Percentiles rank a stretch among this genome's conserved stretches.
phyloP scores from a whole-genome alignment of 2,888 invertebrate species.

The Cerastoderma edule region DNA sequence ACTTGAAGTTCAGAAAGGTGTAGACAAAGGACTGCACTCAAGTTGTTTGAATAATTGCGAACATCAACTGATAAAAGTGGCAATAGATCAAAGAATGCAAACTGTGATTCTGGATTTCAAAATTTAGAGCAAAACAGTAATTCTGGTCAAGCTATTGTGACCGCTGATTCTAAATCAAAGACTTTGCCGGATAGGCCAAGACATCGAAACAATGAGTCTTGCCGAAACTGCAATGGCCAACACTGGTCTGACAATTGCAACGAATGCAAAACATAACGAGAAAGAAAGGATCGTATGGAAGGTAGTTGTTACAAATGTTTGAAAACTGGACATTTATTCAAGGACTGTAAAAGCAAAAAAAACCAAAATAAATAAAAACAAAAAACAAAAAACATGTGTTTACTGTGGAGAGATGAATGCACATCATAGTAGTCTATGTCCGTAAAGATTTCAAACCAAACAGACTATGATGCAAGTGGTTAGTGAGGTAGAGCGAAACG shows the following conservation, averaged over 20 bases:
- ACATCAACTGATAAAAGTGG: background rate
- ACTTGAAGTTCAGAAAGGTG: slow-evolving; percentile 15
- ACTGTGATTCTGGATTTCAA: background rate
- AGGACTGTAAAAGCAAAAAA: background rate
- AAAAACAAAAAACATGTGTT: slow-evolving; percentile 1
- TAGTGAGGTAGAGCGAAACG: background rate
- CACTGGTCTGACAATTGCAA: slow-evolving; percentile 9
- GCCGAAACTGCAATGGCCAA: background rate
- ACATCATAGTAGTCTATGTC: slow-evolving; percentile 18
- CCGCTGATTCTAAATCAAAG: background rate
- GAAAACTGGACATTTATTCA: slow-evolving; percentile 13
- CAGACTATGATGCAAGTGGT: background rate
- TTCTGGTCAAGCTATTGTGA: slow-evolving; percentile 4
- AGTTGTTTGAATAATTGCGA: too few species aligned
- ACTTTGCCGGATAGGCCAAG: background rate
- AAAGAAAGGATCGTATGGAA: slow-evolving; percentile 1
- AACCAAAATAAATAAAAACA: too few species aligned
- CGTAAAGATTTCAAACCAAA: slow-evolving; percentile 3
- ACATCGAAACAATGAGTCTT: background rate
- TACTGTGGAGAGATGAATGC: slow-evolving; percentile 9
- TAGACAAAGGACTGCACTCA: too few species aligned
- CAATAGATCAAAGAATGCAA: background rate
- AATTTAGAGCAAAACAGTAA: background rate
- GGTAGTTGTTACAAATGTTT: slow-evolving; percentile 21
- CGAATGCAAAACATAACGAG: background rate